Evolutionary conservation across 1,140 invertebrate genomes (phyloP), one percentile per base, ranked within the genome.

Genomic region (Delia radicum): DNA sequence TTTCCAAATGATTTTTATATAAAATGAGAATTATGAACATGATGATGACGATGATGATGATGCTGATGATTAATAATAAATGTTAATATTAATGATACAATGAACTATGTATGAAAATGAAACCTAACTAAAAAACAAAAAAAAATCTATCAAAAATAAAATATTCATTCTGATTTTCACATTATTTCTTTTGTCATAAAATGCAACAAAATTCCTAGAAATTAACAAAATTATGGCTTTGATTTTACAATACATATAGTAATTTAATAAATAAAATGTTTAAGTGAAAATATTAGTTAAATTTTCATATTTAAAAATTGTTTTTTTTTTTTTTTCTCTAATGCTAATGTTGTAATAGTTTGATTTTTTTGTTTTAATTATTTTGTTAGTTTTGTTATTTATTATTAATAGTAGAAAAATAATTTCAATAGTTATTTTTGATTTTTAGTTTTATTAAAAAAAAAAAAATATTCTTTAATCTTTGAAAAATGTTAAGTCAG

Each of bases 381-480:
- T 55, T 15, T 55, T 55, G 48, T 55, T 55, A 55, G 48, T 55
- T n/a, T n/a, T 55, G 48, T 21, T 21, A 55, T 55, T n/a, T 55
- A 21, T 55, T 55, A 55, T 7, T 55, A 55, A n/a, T 55, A 55
- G 48, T 55, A 55, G 48, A 55, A 55, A 55, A 55, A 55, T 55
- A 55, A 55, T 55, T 55, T 55, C 24, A 55, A 55, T 55, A 55
- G 48, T 55, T 55, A 55, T 55, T 55, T 55, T 55, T 55, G 48
- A 55, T 55, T 55, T 55, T 55, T n/a, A 55, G 18, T 55, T 55
- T 55, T 55, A 24, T 55, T 55, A n/a, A 55, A 55, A 55, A 55
- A 55, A n/a, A 55, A 55, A 55, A 55, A 55, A 55, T 55, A 55
- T 55, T 10, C 18, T 55, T 21, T 55, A 55, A 55, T 55, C 48